These are phyloP conservation scores for Cantharis rustica DNA, from an alignment of 2,888 invertebrate species.

Conservation along the genomic window DNA sequence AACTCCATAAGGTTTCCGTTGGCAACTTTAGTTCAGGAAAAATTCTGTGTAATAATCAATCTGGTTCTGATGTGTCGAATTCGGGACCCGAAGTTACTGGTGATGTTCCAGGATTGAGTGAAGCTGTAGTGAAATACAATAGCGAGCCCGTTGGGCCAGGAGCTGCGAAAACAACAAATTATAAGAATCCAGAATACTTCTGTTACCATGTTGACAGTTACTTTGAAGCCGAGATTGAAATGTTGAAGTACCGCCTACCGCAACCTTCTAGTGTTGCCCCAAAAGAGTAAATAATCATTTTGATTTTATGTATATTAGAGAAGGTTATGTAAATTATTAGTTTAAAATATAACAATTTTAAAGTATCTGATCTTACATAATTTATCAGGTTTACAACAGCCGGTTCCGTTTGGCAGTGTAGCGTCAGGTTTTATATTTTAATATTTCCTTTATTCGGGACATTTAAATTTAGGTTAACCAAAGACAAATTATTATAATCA, in stretches of 20 bases:
- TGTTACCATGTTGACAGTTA: conserved; percentile 77
- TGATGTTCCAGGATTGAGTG: conserved; percentile 70
- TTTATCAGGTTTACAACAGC: neutral
- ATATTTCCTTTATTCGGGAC: too few relatives aligned
- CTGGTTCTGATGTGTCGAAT: neutral
- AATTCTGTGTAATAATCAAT: neutral
- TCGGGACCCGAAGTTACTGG: neutral
- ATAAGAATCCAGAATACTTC: conserved; percentile 89
- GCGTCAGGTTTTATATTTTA: too few relatives aligned
- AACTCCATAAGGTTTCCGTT: neutral
- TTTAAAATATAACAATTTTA: neutral
- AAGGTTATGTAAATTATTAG: neutral
- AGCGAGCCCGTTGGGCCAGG: conserved; percentile 71
- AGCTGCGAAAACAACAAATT: conserved; percentile 68
- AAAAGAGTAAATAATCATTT: neutral
- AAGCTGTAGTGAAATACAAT: conserved; percentile 61
- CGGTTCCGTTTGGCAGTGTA: too few relatives aligned
- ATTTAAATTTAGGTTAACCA: too few relatives aligned
- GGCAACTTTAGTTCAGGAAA: neutral
- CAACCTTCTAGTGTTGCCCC: conserved; percentile 65
- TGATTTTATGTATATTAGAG: neutral
- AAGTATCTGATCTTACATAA: neutral
- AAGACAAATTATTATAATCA: too few relatives aligned
- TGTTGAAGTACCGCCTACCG: conserved; percentile 77
- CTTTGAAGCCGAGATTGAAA: conserved; percentile 84